Evolutionary conservation across 1,140 invertebrate genomes (phyloP), one percentile per base, ranked within the genome.

Genomic region (Drosophila cardini): DNA sequence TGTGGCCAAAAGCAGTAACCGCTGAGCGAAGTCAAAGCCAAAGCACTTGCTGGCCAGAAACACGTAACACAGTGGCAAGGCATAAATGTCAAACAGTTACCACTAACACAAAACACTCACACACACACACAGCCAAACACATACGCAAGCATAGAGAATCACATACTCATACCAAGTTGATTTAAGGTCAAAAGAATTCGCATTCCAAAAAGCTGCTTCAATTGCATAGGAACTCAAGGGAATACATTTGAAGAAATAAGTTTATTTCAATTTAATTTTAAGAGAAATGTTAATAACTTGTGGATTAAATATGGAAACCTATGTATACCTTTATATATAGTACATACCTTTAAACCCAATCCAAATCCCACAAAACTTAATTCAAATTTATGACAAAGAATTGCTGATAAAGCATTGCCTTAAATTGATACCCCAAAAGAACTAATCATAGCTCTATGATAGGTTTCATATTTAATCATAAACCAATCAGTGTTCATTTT

Each of bases 41-140:
- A 68, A 60, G 38, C 52, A 58, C 53, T 70, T 70, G 68, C 68
- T 38, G 32, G 38, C 36, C 18, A 52, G 26, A 15, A 13, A 42
- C 65, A 70, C 56, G 64, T 73, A 73, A 62, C 50, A 45, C 71
- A 61, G 71, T 73, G 71, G 71, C 64, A 34, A 56, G 40, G 50
- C 64, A 73, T 73, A 73, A 73, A 73, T 73, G 71, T 73, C 71
- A 73, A 73, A 73, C 63, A 60, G 70, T 60, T 68, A 45, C 52
- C 61, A 58, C 45, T 42, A 40, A 38, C 26, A 30, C 21, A 30
- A 46, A 15, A 48, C 16, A 36, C 11, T 36, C 62, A 30, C 32
- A 40, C 11, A 52, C 15, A n/a, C 15, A 46, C n/a, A 58, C 30
- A 38, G 15, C 18, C 57, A n/a, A 4, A 13, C 13, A 26, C 8